These are phyloP conservation scores for Homarus gammarus DNA, from an alignment of 2,888 invertebrate species.

Conservation along the genomic window DNA sequence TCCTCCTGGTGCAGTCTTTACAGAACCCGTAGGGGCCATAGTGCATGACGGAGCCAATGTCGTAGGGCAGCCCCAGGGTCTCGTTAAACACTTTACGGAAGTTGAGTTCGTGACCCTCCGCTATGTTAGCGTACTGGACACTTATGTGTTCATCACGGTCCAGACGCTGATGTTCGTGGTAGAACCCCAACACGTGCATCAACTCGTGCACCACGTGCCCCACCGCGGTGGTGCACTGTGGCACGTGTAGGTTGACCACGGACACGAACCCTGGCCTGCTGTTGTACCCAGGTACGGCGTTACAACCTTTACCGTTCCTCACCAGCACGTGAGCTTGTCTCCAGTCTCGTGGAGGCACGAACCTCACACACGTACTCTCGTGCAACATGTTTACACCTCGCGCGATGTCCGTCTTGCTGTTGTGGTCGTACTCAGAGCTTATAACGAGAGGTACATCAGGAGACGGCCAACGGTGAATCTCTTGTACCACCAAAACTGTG, in stretches of 20 bases:
- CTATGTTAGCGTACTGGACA: constrained; percentile 14
- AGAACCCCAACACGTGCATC: constrained; percentile 22
- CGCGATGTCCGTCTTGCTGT: not conserved
- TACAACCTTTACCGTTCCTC: not conserved
- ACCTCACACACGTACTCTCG: not conserved
- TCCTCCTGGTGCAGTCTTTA: not conserved
- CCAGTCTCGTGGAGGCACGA: not conserved
- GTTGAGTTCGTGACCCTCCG: not conserved
- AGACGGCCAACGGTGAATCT: constrained; percentile 27
- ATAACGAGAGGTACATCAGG: not conserved
- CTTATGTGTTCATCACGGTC: not conserved
- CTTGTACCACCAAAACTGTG: no score
- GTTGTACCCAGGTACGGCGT: not conserved
- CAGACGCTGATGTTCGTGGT: constrained; percentile 27
- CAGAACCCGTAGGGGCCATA: not conserved
- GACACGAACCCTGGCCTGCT: not conserved
- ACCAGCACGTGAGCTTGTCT: not conserved
- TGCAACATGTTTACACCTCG: not conserved
- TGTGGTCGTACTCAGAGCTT: not conserved
- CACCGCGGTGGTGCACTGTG: not conserved
- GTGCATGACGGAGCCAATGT: constrained; percentile 13
- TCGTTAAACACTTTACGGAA: not conserved
- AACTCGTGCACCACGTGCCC: constrained; percentile 22
- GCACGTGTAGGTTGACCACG: not conserved
- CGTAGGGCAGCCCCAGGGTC: constrained; percentile 29